Percentiles rank a stretch among this genome's conserved stretches.
These are phyloP conservation scores for Pristionchus japonicus DNA, from an alignment of 2,888 invertebrate species.

Conservation along the genomic window DNA sequence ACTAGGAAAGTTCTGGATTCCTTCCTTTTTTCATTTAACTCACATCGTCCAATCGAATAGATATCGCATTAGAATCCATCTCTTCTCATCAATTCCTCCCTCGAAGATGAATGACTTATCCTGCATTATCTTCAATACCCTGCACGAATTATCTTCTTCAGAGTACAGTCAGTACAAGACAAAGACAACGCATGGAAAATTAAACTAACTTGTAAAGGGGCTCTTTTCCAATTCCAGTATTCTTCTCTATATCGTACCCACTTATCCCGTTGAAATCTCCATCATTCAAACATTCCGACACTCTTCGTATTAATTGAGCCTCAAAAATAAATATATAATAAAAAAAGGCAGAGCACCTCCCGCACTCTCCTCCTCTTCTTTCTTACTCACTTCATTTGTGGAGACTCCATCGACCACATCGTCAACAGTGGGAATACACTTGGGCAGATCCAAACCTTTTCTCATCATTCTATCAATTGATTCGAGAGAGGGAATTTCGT, in stretches of 20 bases:
- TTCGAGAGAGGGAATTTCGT: background rate
- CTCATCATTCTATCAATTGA: background rate
- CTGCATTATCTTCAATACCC: background rate
- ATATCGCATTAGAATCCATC: slow-evolving; percentile 61
- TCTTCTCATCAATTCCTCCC: slow-evolving; percentile 65
- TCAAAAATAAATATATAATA: background rate
- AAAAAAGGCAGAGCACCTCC: too few relatives aligned
- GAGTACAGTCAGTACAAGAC: too few relatives aligned
- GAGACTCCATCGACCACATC: background rate
- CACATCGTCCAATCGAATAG: slow-evolving; percentile 63
- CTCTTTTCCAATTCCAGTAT: background rate
- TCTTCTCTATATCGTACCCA: background rate
- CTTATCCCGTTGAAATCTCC: background rate
- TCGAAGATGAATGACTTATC: slow-evolving; percentile 50
- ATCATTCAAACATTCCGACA: background rate
- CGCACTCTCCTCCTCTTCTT: too few relatives aligned
- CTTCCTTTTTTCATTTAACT: too few relatives aligned
- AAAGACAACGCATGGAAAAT: too few relatives aligned
- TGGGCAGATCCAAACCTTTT: background rate
- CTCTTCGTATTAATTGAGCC: background rate
- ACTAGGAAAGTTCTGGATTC: too few relatives aligned
- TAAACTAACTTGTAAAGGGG: background rate
- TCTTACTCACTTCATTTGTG: background rate
- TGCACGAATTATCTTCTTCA: background rate
- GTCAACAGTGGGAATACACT: background rate